A percentile compares a stretch with the other conserved stretches of the same genome.
phyloP scores from a whole-genome alignment of 1,140 invertebrate genomes.

The Oryzaephilus surinamensis region DNA sequence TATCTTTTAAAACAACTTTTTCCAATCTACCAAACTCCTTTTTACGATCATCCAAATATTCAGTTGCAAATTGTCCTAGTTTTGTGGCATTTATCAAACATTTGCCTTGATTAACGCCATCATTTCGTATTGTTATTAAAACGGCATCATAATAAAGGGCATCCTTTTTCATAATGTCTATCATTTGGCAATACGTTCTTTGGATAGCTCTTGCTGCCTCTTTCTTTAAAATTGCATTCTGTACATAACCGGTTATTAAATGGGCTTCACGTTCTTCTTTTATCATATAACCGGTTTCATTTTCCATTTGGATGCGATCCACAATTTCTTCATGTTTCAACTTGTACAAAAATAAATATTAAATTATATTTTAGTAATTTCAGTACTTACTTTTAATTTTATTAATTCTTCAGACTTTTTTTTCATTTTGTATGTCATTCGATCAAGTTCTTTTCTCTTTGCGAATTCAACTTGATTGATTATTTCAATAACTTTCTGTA shows the following conservation, averaged over 20 bases:
- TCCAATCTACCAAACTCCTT: slow-evolving; percentile 43
- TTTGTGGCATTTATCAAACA: slow-evolving; percentile 43
- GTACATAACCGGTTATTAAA: slow-evolving; percentile 43
- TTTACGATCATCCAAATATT: slow-evolving; percentile 46
- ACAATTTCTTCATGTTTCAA: slow-evolving; percentile 1
- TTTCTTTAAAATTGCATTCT: slow-evolving; percentile 44
- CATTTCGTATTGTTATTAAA: slow-evolving; percentile 39
- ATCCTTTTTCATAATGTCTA: slow-evolving; percentile 51
- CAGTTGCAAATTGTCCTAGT: slow-evolving; percentile 47
- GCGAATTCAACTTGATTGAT: slow-evolving; percentile 47
- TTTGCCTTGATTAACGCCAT: slow-evolving; percentile 43
- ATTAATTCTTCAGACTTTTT: slow-evolving; percentile 45
- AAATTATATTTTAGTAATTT: slow-evolving; percentile 1
- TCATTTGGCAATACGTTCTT: slow-evolving; percentile 45
- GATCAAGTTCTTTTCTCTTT: slow-evolving; percentile 46
- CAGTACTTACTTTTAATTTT: slow-evolving; percentile 40
- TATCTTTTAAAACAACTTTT: slow-evolving; percentile 42
- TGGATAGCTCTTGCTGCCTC: slow-evolving; percentile 47
- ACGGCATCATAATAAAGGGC: slow-evolving; percentile 46
- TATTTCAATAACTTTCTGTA: slow-evolving; percentile 44
- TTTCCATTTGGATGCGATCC: neutral
- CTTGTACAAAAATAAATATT: slow-evolving; percentile 5
- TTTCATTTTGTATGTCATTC: slow-evolving; percentile 44
- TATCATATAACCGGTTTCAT: slow-evolving; percentile 35
- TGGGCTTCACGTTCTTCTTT: slow-evolving; percentile 42